Conservation (phyloP, 2,888 invertebrate species). For the Lypha dubia region DNA sequence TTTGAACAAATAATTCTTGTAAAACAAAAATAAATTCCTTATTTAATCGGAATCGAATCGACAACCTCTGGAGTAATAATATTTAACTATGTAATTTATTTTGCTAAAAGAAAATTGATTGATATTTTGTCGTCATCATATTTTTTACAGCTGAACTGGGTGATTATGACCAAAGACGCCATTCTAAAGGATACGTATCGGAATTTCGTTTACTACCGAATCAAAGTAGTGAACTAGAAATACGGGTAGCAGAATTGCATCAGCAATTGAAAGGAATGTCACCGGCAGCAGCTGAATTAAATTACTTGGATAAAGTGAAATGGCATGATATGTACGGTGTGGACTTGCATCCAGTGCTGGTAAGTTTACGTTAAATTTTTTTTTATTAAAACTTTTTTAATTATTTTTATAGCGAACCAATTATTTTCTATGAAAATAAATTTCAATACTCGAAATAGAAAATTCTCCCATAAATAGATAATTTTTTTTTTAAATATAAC, state of each 20-base stretch:
- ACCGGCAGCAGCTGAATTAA: constrained; percentile 96
- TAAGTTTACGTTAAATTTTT: constrained; percentile 84
- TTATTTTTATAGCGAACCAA: no score
- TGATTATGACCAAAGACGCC: constrained; percentile 94
- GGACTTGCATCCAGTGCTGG: constrained; percentile 97
- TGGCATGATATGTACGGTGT: constrained; percentile 99
- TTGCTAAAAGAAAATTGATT: no score
- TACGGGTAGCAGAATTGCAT: constrained; percentile 93
- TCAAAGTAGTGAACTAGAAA: constrained; percentile 95
- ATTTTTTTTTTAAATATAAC: constrained; percentile 13
- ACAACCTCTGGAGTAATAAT: no score
- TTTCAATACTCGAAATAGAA: constrained; percentile 36
- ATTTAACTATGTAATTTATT: no score
- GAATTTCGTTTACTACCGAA: constrained; percentile 97
- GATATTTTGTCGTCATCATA: not conserved
- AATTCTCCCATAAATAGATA: not conserved
- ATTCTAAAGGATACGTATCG: constrained; percentile 95
- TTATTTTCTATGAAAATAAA: not conserved
- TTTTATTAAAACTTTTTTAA: no score
- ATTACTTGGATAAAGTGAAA: constrained; percentile 98
- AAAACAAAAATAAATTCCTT: no score
- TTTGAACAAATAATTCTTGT: no score
- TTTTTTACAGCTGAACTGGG: constrained; percentile 93
- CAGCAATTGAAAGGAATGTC: constrained; percentile 88
- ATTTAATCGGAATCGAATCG: no score